Base-by-base conservation (phyloP, 2,797 vertebrate species). In the Malurus splendens region DNA sequence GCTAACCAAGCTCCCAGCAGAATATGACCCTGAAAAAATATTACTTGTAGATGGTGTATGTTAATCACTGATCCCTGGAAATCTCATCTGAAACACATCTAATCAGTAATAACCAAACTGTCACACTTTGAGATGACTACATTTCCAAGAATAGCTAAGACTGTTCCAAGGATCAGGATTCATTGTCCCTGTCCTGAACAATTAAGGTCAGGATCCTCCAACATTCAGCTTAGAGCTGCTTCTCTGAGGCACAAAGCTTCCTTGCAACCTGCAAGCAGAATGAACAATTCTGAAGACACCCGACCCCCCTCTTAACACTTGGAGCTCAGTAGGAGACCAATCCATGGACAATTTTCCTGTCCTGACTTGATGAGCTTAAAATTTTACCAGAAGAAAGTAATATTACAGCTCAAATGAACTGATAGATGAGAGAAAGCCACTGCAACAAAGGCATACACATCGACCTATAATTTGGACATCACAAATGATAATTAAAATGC, bases 161-260 rank as follows among this genome's bases (percentile, higher is more conserved):
- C 47, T 89, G 76, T 92, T 92, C 73, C 83, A 90, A 89, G 87
- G 76, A 93, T 89, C 89, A 89, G 93, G 92, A 94, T 94, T 94
- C 94, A 94, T 94, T 93, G 90, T 95, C 89, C 68, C 90, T 93
- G 89, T 94, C 93, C 90, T 87, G 71, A 95, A 80, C 90, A 95
- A 92, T 94, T 96, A 96, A 95, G 92, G 90, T 89, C 89, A 92
- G 73, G 78, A 89, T 88, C 61, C 71, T 92, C 84, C 89, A 92
- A 22, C 52, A 45, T 72, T 75, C 79, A 94, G 87, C 76, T 68
- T 91, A 65, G 73, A 89, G 55, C 67, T 55, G 51, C 41, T 86
- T 64, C 42, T 85, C 47, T 52, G 54, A 32, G 68, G 47, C 76
- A 85, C 44, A 91, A 87, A 76, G 60, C 74, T 85, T 56, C 61